A percentile compares a stretch with the other conserved stretches of the same genome.
Evolutionary conservation across 2,888 invertebrate genomes (phyloP).

Genomic region (Cerastis rubricosa): DNA sequence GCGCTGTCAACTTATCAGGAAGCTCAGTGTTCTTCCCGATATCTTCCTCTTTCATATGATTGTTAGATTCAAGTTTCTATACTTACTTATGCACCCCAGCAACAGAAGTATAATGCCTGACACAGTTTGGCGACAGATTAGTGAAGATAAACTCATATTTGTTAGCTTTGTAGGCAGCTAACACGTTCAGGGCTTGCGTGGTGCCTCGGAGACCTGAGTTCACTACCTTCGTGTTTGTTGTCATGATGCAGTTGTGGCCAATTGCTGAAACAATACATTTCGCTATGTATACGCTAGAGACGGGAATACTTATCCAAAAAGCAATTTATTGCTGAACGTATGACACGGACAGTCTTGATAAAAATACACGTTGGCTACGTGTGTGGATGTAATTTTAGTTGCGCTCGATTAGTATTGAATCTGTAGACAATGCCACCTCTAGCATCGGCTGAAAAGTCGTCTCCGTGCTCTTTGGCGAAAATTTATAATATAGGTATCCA

Average conservation of each 20-base stretch:
- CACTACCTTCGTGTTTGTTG: constrained; percentile 95
- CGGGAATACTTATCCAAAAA: not conserved
- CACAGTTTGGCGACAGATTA: constrained; percentile 95
- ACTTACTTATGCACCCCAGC: constrained; percentile 97
- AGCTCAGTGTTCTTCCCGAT: too few species aligned
- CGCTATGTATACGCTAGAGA: not conserved
- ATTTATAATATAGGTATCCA: not conserved
- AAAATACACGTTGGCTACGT: too few species aligned
- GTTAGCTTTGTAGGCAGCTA: constrained; percentile 95
- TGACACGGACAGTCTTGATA: not conserved
- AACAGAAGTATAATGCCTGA: constrained; percentile 97
- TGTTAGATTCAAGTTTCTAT: too few species aligned
- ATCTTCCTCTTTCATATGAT: too few species aligned
- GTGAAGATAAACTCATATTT: constrained; percentile 99
- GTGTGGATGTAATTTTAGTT: too few species aligned
- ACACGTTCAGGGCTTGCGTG: constrained; percentile 95
- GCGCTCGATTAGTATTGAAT: not conserved
- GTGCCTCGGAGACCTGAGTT: constrained; percentile 96
- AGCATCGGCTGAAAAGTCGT: not conserved
- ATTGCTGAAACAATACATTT: constrained; percentile 92
- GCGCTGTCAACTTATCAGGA: not conserved
- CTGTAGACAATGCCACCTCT: not conserved
- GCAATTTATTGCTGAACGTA: not conserved
- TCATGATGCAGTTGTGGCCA: constrained; percentile 96
- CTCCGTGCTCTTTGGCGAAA: not conserved